A percentile compares a stretch with the other conserved stretches of the same genome.
These are phyloP conservation scores for Temnothorax ravouxi DNA, from an alignment of 2,888 invertebrate genomes.

Conservation along the genomic window DNA sequence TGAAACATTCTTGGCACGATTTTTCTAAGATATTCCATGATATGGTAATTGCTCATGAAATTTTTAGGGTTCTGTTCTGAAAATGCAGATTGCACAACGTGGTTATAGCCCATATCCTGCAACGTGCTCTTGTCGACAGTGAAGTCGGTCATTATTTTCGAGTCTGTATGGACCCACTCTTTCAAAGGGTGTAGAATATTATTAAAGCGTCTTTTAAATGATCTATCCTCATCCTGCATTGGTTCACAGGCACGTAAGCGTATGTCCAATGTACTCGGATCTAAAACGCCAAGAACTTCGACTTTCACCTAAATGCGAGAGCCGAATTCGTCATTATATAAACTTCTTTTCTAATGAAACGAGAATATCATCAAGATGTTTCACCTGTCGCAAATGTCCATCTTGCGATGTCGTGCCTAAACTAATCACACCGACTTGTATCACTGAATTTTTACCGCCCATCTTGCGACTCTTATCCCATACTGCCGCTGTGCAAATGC, in stretches of 20 bases:
- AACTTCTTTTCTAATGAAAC: background rate
- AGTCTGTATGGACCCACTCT: conserved; percentile 93
- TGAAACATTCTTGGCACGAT: conserved; percentile 97
- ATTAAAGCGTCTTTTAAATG: conserved; percentile 93
- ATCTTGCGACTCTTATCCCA: conserved; percentile 92
- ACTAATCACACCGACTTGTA: conserved; percentile 93
- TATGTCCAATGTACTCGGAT: conserved; percentile 90
- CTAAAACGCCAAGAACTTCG: conserved; percentile 94
- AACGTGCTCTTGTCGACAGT: conserved; percentile 94
- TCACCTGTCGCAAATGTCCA: conserved; percentile 87
- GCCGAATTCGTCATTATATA: conserved; percentile 30
- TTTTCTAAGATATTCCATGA: conserved; percentile 95
- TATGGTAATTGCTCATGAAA: conserved; percentile 90
- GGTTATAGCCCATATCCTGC: conserved; percentile 92
- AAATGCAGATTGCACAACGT: conserved; percentile 89
- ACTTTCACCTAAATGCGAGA: conserved; percentile 90
- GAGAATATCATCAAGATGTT: conserved; percentile 18
- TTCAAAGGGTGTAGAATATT: conserved; percentile 93
- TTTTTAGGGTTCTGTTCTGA: conserved; percentile 87
- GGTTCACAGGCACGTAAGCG: conserved; percentile 95
- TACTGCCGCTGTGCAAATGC: conserved; percentile 93
- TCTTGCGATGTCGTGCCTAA: conserved; percentile 94
- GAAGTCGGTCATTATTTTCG: conserved; percentile 93
- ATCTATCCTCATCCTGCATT: conserved; percentile 92
- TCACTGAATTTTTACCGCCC: conserved; percentile 88